Base-by-base conservation (phyloP, 2,113 vertebrate species). In the Phylloscopus whistleri region DNA sequence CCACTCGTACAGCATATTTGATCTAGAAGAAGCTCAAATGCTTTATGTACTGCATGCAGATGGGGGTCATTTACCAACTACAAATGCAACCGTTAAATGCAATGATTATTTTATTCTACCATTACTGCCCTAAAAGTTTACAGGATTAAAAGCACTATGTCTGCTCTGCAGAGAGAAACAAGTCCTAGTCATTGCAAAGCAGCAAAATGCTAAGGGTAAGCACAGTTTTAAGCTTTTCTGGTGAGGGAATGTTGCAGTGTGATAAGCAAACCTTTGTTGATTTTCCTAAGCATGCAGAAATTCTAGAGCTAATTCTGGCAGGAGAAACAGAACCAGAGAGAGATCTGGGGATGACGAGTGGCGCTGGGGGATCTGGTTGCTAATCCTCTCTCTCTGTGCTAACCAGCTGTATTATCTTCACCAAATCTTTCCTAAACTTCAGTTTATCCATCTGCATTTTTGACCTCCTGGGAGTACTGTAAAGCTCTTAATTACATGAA, bases 201-300 rank as follows among this genome's bases (percentile, higher is more conserved):
- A 82, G 64, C 52, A 92, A 90, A 92, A 84, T 49, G 35, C 70
- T 90, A 70, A 78, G 92, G 30, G 28, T 90, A 93, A 89, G 79
- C 91, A 84, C 22, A 72, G 79, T 90, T 96, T 91, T 60, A 93
- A 95, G 90, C 55, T 67, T 56, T 78, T 85, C 26, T 68, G 18
- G 37, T 52, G 78, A 93, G 52, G 68, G 81, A 85, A 26, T 89
- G 77, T 84, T 92, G 56, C 69, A 72, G 48, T 41, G 51, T 2
- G 69, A 94, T 93, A 91, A 88, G 87, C 46, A 93, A 69, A 86
- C 70, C 63, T 94, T 76, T 92, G 66, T 31, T 77, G 58, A 26
- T 93, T 95, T 94, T 74, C 70, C 73, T 84, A 87, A 87, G 74
- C 44, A 48, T 2, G 18, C 66, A 94, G 76, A 95, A 94, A 77